Percentiles rank a stretch among this genome's conserved stretches.
These are phyloP conservation scores for Morone saxatilis DNA, from an alignment of 2,113 vertebrate species.

Conservation along the genomic window DNA sequence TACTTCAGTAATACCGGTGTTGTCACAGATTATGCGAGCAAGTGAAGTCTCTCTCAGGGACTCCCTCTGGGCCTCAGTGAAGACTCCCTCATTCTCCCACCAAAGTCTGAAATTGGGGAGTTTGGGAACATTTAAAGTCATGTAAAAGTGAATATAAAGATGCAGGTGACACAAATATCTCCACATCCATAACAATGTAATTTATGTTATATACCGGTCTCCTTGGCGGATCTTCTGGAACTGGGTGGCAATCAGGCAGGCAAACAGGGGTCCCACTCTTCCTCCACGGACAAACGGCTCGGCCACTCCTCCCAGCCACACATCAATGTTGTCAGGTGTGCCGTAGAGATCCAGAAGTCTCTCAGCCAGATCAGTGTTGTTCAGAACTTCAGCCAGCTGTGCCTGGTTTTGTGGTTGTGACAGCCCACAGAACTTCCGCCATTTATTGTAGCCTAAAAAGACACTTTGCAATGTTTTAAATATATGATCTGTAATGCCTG, in stretches of 20 bases:
- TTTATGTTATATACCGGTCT: slow-evolving; percentile 66
- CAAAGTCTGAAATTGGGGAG: slow-evolving; percentile 78
- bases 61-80: slow-evolving; percentile 72
- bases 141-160: not conserved
- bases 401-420: slow-evolving; percentile 53
- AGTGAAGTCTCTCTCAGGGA: slow-evolving; percentile 68
- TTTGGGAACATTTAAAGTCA: not conserved
- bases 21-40: slow-evolving; percentile 84
- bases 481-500: not conserved
- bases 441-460: slow-evolving; percentile 80
- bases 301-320: slow-evolving; percentile 79
- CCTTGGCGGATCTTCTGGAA: slow-evolving; percentile 74
- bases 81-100: slow-evolving; percentile 81
- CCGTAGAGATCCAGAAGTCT: slow-evolving; percentile 72
- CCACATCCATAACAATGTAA: not conserved
- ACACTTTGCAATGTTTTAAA: not conserved
- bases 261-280: slow-evolving; percentile 85
- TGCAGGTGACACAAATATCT: not conserved
- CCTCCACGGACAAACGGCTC: slow-evolving; percentile 81
- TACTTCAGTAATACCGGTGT: slow-evolving; percentile 80
- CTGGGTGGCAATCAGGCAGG: slow-evolving; percentile 80
- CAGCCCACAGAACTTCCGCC: slow-evolving; percentile 79
- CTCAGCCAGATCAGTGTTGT: slow-evolving; percentile 66
- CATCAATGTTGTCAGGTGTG: slow-evolving; percentile 80
- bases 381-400: slow-evolving; percentile 65